Percentiles rank a stretch among this genome's conserved stretches.
These are phyloP conservation scores for Machimus rusticus DNA, from an alignment of 2,888 invertebrate species.

Conservation along the genomic window DNA sequence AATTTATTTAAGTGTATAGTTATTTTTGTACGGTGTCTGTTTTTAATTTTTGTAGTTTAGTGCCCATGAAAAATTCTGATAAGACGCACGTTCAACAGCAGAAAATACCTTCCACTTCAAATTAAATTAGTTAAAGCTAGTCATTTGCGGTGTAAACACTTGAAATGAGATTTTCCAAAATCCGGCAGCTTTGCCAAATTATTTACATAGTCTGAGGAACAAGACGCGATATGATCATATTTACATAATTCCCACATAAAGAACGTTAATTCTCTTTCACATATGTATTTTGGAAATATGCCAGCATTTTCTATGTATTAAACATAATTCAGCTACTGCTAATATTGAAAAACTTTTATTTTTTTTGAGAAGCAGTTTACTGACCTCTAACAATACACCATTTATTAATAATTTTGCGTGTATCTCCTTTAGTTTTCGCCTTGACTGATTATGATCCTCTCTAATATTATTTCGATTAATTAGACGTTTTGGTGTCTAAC, in stretches of 20 bases:
- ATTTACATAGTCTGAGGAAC: neutral
- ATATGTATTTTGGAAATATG: neutral
- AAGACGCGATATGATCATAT: neutral
- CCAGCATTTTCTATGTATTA: neutral
- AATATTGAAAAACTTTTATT: neutral
- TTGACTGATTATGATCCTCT: neutral
- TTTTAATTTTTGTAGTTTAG: neutral
- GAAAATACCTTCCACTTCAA: neutral
- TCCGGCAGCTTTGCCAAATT: neutral
- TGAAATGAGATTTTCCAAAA: neutral
- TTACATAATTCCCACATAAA: neutral
- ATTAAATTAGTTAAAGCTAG: neutral
- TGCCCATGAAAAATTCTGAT: neutral
- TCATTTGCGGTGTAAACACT: neutral
- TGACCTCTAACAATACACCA: constrained; percentile 9
- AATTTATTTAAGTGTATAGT: neutral
- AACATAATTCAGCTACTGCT: neutral
- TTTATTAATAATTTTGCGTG: neutral
- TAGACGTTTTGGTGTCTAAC: neutral
- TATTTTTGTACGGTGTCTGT: neutral
- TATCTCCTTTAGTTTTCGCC: neutral
- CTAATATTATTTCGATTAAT: neutral
- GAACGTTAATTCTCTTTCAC: neutral
- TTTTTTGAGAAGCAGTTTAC: constrained; percentile 2
- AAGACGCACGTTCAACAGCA: neutral